Conservation (phyloP, 2,113 vertebrate species). For the Nematolebias whitei region DNA sequence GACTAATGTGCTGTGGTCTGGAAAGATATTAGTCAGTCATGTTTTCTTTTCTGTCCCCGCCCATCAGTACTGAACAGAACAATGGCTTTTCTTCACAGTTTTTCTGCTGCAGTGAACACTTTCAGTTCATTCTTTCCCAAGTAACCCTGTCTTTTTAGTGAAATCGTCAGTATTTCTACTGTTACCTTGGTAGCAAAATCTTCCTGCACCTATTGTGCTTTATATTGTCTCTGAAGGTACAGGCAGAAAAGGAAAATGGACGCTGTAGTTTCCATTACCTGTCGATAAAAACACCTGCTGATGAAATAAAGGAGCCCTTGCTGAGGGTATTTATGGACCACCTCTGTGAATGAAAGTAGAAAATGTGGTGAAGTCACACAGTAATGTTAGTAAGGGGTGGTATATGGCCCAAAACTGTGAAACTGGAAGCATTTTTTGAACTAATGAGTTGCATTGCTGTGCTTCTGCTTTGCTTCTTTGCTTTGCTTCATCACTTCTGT, state of each 20-base stretch:
- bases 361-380: slow-evolving; percentile 2
- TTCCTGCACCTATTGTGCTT: slow-evolving; percentile 16
- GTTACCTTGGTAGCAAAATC: slow-evolving; percentile 29
- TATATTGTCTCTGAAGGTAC: slow-evolving; percentile 21
- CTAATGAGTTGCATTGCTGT: slow-evolving; percentile 41
- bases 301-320: slow-evolving; percentile 20
- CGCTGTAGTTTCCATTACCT: slow-evolving; percentile 27
- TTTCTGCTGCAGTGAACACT: slow-evolving; percentile 18
- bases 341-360: slow-evolving; percentile 7
- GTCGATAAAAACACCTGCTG: slow-evolving; percentile 21
- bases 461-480: slow-evolving; percentile 16
- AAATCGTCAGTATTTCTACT: slow-evolving; percentile 18
- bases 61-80: slow-evolving; percentile 19
- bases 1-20: neutral
- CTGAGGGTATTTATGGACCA: slow-evolving; percentile 18
- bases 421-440: slow-evolving; percentile 18
- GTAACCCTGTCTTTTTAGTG: slow-evolving; percentile 12
- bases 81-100: neutral
- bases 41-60: slow-evolving; percentile 26
- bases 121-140: slow-evolving; percentile 9
- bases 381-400: neutral
- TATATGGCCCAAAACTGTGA: slow-evolving; percentile 8
- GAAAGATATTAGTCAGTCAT: slow-evolving; percentile 7
- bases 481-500: slow-evolving; percentile 32
- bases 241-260: slow-evolving; percentile 16